Evolutionary conservation across 2,888 invertebrate genomes (phyloP).

Genomic region (Aquatica leii): DNA sequence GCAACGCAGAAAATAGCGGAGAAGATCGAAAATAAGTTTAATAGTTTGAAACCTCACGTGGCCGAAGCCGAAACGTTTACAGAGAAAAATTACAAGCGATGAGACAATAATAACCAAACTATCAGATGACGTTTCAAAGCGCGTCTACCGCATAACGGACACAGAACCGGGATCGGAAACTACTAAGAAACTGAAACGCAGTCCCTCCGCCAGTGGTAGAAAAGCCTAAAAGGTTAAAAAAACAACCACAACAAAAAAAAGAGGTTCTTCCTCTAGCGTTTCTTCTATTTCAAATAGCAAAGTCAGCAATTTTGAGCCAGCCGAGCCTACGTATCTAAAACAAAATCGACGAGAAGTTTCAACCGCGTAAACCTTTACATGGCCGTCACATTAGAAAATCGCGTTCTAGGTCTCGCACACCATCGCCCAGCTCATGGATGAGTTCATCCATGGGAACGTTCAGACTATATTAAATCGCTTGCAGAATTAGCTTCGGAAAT

Average conservation of each 20-base stretch:
- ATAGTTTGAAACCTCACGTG: constrained; percentile 72
- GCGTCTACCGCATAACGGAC: constrained; percentile 41
- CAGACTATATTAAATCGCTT: constrained; percentile 45
- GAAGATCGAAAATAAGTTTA: constrained; percentile 78
- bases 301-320: constrained; percentile 49
- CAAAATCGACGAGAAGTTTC: neutral
- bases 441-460: constrained; percentile 46
- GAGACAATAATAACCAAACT: constrained; percentile 24
- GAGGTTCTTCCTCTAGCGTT: constrained; percentile 63
- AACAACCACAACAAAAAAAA: constrained; percentile 51
- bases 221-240: constrained; percentile 54
- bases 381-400: too few relatives aligned
- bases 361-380: neutral
- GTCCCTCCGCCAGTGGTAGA: constrained; percentile 67
- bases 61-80: constrained; percentile 75
- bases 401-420: constrained; percentile 32
- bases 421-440: constrained; percentile 20
- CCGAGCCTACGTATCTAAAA: neutral
- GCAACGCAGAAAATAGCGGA: constrained; percentile 67
- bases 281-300: constrained; percentile 63
- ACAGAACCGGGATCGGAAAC: constrained; percentile 22
- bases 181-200: constrained; percentile 47
- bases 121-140: constrained; percentile 38
- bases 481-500: constrained; percentile 44
- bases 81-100: constrained; percentile 64